Conservation (phyloP, 2,113 vertebrate genomes). For the Motacilla tschutschensis region DNA sequence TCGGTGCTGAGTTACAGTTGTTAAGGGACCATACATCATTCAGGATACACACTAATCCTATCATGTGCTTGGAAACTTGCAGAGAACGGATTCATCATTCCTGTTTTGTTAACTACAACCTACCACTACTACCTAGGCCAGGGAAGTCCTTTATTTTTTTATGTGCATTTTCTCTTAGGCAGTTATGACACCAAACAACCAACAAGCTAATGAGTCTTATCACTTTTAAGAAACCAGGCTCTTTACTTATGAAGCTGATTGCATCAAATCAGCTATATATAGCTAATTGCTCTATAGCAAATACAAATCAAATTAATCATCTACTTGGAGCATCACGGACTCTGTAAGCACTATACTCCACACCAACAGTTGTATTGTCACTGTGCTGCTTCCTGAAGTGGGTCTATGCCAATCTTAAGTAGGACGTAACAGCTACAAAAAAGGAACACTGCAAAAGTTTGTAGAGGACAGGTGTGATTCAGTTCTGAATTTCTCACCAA, state of each 20-base stretch:
- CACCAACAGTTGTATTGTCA: not conserved
- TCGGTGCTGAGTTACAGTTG: not conserved
- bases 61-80: not conserved
- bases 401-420: not conserved
- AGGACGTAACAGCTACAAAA: not conserved
- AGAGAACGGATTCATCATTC: not conserved
- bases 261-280: not conserved
- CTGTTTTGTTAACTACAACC: not conserved
- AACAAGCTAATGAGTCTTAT: not conserved
- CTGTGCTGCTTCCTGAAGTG: not conserved
- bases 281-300: not conserved
- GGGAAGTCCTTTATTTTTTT: not conserved
- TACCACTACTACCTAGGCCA: not conserved
- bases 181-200: not conserved
- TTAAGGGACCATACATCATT: not conserved
- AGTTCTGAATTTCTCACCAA: not conserved
- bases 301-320: conserved; percentile 2
- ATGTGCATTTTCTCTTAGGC: not conserved
- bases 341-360: not conserved
- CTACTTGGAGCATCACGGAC: not conserved
- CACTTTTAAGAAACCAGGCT: not conserved
- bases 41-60: not conserved
- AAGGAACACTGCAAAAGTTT: not conserved
- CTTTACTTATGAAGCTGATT: not conserved
- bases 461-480: not conserved